Evolutionary conservation across 2,113 vertebrate species (phyloP).

Genomic region (Miniopterus natalensis): DNA sequence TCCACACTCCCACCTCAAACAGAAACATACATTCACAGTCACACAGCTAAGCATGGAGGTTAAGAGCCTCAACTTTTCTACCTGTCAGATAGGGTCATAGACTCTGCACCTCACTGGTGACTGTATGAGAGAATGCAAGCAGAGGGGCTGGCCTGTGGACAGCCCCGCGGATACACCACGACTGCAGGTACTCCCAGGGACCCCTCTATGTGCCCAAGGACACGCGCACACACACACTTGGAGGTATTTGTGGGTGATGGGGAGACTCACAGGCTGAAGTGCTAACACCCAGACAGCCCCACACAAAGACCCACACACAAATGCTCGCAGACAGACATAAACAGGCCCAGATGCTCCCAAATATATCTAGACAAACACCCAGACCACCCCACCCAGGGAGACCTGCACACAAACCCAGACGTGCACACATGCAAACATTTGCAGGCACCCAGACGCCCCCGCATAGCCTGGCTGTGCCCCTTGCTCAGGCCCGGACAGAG

Average conservation of each 20-base stretch:
- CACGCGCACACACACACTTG: rapidly evolving
- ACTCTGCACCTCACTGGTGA: not conserved
- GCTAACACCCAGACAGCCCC: slow-evolving; percentile 50
- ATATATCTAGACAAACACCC: slow-evolving; percentile 54
- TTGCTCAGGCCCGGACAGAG: slow-evolving; percentile 79
- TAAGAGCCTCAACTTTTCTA: not conserved
- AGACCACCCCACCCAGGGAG: slow-evolving; percentile 71
- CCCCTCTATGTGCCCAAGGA: not conserved
- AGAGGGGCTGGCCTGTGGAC: not conserved
- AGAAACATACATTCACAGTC: rapidly evolving
- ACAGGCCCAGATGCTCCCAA: slow-evolving; percentile 72
- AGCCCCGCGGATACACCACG: not conserved
- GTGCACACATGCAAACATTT: not conserved
- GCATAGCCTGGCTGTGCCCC: slow-evolving; percentile 66
- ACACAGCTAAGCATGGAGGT: not conserved
- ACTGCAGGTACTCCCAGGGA: not conserved
- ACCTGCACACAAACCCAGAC: slow-evolving; percentile 50
- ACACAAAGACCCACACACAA: slow-evolving; percentile 26
- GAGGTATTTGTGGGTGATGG: not conserved
- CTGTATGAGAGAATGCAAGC: not conserved
- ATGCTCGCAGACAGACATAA: slow-evolving; percentile 63
- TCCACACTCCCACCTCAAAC: not conserved
- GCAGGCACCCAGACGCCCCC: slow-evolving; percentile 64
- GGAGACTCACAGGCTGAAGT: slow-evolving; percentile 23
- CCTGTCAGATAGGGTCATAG: not conserved